Evolutionary conservation across 1,140 invertebrate species (phyloP), one percentile per base, ranked within the genome.

Genomic region (Eupeodes corollae): DNA sequence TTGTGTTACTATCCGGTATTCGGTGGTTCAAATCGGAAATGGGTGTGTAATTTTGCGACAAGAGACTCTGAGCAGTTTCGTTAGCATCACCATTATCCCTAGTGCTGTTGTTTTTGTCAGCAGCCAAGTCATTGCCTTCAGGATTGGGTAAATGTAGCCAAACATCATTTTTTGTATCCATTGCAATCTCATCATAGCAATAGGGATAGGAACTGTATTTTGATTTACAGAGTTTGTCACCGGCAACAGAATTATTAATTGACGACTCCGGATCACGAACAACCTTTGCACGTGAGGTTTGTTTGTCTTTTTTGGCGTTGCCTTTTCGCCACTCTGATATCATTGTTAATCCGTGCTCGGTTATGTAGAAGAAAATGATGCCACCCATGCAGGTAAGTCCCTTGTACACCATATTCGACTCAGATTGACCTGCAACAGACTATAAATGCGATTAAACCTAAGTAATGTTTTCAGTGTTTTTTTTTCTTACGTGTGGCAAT

Each of bases 351-450:
- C 84, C 75, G 63, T 87, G 85, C 63, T 93, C 89, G 10, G 82
- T 86, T 46, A 90, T 79, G 64, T 91, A 93, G 68, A 93, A 93
- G 60, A 91, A 77, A 2, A 87, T 82, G n/a, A 93, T 75, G 14
- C 87, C 86, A 18, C 81, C 54, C 71, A 91, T 79, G 10, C 86
- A 86, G 1, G 82, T 78, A 14, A 92, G 65, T 8, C 89, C 89
- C 66, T 88, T 89, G 79, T 82, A 89, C 66, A 91, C 82, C 51
- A 84, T 82, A 60, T 61, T 74, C 53, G 51, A 61, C 52, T 60
- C 61, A 38, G 52, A 53, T 52, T 55, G 57, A 16, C 57, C 57
- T 26, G 63, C 59, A 38, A 66, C 42, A 11, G 63, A 59, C 63
- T 66, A 30, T 45, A 43, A 15, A 13, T 41, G 13, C 16, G 16